Conservation (phyloP, 1,140 invertebrate species). For the Drosophila quadrilineata region DNA sequence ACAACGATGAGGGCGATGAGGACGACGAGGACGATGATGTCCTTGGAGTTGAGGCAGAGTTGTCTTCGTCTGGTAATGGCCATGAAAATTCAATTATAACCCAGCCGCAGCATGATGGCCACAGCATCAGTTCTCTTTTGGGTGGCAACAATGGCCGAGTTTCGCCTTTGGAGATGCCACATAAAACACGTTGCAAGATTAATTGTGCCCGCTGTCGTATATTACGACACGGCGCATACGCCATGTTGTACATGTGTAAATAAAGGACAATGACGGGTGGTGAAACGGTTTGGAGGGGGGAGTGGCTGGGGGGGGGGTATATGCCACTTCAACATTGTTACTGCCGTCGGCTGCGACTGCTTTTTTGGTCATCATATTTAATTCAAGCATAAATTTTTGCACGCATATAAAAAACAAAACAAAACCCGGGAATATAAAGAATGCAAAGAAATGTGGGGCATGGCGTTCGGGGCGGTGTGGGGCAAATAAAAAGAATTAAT, state of each 20-base stretch:
- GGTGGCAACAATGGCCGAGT: slow-evolving; percentile 1
- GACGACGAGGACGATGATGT: slow-evolving; percentile 11
- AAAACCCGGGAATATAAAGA: background rate
- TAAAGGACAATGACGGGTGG: too few species aligned
- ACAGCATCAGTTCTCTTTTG: too few species aligned
- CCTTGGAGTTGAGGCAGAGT: background rate
- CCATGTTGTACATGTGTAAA: slow-evolving; percentile 76
- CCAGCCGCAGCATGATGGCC: slow-evolving; percentile 67
- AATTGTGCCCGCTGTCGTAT: slow-evolving; percentile 71
- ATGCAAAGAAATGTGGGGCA: background rate
- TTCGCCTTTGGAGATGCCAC: slow-evolving; percentile 19
- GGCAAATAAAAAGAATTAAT: slow-evolving; percentile 72
- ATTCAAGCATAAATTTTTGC: slow-evolving; percentile 79
- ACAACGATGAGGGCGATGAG: slow-evolving; percentile 12
- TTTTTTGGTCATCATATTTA: slow-evolving; percentile 79
- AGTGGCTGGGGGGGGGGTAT: background rate
- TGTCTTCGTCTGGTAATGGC: slow-evolving; percentile 62
- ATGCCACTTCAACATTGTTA: slow-evolving; percentile 35
- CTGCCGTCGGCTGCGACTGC: slow-evolving; percentile 57
- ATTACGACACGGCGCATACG: slow-evolving; percentile 75
- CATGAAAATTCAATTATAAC: slow-evolving; percentile 80
- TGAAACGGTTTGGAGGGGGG: too few species aligned
- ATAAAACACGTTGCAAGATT: slow-evolving; percentile 77
- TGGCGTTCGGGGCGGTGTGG: background rate
- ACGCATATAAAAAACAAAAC: slow-evolving; percentile 68